Base-by-base conservation (phyloP, 2,888 invertebrate species). In the Carabus problematicus region DNA sequence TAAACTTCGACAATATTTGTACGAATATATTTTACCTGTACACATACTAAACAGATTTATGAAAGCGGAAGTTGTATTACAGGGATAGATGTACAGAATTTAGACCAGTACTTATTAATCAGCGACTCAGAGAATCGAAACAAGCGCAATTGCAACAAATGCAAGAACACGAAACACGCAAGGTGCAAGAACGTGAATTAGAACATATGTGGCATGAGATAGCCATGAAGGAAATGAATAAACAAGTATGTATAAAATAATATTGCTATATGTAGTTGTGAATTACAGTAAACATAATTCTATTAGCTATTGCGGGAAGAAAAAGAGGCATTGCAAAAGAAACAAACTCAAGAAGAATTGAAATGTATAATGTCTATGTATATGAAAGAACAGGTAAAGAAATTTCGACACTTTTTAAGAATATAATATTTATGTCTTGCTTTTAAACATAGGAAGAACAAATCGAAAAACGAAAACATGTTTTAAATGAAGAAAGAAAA, bases 171-270 rank as follows among this genome's bases (percentile, higher is more conserved):
- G 79, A 85, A 73, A 82, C 85, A 0, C 80, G 79, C 70, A 82
- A 82, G 63, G 80, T 83, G 78, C 82, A 84, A 0, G 87, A 88
- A 73, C 82, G 77, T 3, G 87, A 89, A 76, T 74, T 85, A 1
- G 88, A 89, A 55, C 82, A 79, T 47, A 84, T 89, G 84, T 90
- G 89, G 89, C 77, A 87, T 61, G 83, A 85, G 41, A 79, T 88
- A n/a, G 81, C 83, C 72, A 79, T 86, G 81, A 88, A 84, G 73
- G 87, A 89, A 73, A 77, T 84, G 1, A 83, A 86, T 3, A 86
- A 86, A 3, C 79, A 77, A 74, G 80, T 12, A 62, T 9, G 16
- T 52, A 6, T 16, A 3, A 52, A 18, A 16, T 29, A 29, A 29
- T 29, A 29, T 29, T 29, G 2, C 29, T 3, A 29, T 29, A 29